These are phyloP conservation scores for Apamea crenata DNA, from an alignment of 2,888 invertebrate species.

Conservation along the genomic window DNA sequence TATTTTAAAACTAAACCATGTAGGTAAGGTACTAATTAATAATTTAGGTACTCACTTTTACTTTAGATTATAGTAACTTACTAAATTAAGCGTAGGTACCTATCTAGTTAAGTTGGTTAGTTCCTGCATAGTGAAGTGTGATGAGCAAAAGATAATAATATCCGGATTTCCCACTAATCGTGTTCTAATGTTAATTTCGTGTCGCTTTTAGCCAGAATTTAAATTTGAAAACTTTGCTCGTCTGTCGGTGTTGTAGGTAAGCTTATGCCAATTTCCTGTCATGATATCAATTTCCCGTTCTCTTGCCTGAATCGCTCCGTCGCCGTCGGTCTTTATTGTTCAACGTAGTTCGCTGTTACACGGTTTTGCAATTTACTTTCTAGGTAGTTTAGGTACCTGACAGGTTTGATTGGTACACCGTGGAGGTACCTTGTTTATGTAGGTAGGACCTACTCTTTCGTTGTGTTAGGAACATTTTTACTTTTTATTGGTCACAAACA, in stretches of 20 bases:
- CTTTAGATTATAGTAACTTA: too few relatives aligned
- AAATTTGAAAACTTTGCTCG: slow-evolving; percentile 40
- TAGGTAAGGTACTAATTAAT: too few relatives aligned
- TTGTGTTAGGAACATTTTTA: not conserved
- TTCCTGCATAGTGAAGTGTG: not conserved
- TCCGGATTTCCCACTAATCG: slow-evolving; percentile 1
- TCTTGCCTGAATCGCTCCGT: slow-evolving; percentile 28
- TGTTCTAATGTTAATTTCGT: slow-evolving; percentile 21
- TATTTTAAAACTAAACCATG: too few relatives aligned
- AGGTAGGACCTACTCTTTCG: not conserved
- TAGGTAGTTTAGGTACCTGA: not conserved
- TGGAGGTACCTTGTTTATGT: not conserved
- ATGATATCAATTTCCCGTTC: slow-evolving; percentile 63
- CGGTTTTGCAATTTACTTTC: slow-evolving; percentile 23
- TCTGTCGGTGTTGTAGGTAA: slow-evolving; percentile 13
- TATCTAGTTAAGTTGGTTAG: not conserved
- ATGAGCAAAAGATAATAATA: slow-evolving; percentile 13
- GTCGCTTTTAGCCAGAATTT: slow-evolving; percentile 18
- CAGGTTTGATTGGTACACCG: slow-evolving; percentile 1
- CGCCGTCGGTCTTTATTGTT: slow-evolving; percentile 26
- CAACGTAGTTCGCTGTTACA: slow-evolving; percentile 18
- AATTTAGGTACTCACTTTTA: too few relatives aligned
- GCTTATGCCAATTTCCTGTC: slow-evolving; percentile 63
- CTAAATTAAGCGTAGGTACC: too few relatives aligned
- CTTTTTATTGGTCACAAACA: not conserved